Percentiles rank a stretch among this genome's conserved stretches.
These are phyloP conservation scores for Lanistes nyassanus DNA, from an alignment of 1,140 invertebrate species.

Conservation along the genomic window DNA sequence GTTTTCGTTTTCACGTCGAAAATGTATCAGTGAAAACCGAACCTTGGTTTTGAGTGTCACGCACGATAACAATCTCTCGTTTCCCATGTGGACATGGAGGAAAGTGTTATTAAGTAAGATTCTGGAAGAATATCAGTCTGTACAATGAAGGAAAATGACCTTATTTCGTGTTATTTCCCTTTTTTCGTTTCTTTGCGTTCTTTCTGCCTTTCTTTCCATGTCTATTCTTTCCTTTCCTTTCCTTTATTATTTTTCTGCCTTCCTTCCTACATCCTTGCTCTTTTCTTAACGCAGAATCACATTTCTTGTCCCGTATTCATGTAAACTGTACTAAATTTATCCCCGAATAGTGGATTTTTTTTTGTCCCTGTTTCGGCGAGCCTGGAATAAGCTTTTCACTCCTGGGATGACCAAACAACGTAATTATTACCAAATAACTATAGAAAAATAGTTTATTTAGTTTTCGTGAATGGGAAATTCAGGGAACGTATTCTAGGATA, in stretches of 20 bases:
- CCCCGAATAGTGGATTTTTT: neutral
- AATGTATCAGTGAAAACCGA: neutral
- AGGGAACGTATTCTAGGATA: too few species aligned
- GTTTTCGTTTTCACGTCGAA: neutral
- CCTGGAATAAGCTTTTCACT: too few species aligned
- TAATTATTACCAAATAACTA: neutral
- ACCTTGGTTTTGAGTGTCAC: too few species aligned
- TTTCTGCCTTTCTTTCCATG: neutral
- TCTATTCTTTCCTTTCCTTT: neutral
- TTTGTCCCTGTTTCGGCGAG: neutral
- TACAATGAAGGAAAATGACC: neutral
- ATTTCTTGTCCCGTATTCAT: neutral
- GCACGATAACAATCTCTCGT: neutral
- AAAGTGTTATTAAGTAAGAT: too few species aligned
- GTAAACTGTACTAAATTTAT: neutral
- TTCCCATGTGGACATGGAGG: neutral
- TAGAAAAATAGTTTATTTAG: neutral
- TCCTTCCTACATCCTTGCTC: neutral
- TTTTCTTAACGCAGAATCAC: neutral
- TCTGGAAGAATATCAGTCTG: too few species aligned
- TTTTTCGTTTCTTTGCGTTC: neutral
- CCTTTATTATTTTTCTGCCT: neutral
- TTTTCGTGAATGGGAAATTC: too few species aligned
- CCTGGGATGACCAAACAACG: too few species aligned
- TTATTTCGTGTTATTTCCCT: neutral